Evolutionary conservation across 35 echinoderm and acorn worm species (phyloP), one percentile per base, ranked within the genome.

Genomic region (Apostichopus californicus): DNA sequence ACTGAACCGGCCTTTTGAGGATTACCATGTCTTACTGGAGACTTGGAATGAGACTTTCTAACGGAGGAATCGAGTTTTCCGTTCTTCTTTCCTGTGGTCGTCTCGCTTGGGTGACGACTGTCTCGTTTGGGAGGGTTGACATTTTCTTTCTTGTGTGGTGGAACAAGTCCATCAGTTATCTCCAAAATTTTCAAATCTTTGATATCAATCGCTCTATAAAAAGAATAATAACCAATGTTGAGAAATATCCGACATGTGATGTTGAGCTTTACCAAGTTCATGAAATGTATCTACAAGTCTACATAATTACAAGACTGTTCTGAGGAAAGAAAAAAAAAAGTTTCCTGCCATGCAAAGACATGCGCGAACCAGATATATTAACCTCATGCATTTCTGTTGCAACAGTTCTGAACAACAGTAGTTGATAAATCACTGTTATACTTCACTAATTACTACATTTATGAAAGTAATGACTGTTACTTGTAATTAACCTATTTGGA

Each of bases 161-260:
- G 5, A 53, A 54, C 71, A 3, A 91, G 5, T 20, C 55, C 73
- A 26, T 93, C 81, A 46, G 81, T 20, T n/a, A 80, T 77, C 68
- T 93, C 87, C 64, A 93, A 26, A 56, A 93, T 78, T 75, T 93
- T 93, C 65, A 93, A 78, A 78, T 93, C 92, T 86, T 77, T 93
- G 6, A 93, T 93, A 80, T 93, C 92, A 17, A 70, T 72, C 10
- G 92, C 92, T 77, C 92, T 93, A 54, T 15, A 54, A 91, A 79
- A 55, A 26, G 60, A 71, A 46, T 46, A 46, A 46, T 46, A 46
- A 46, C 34, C 34, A 46, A 4, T 46, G 1, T 46, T 46, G 34
- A 46, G 21, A 75, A 75, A 14, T 22, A 14, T 17, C 3, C 3
- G 21, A 75, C 14, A 75, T 22, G 21, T 46, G 34, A 46, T 46